phyloP scores from a whole-genome alignment of 2,888 invertebrate genomes.

The Metalampra italica region DNA sequence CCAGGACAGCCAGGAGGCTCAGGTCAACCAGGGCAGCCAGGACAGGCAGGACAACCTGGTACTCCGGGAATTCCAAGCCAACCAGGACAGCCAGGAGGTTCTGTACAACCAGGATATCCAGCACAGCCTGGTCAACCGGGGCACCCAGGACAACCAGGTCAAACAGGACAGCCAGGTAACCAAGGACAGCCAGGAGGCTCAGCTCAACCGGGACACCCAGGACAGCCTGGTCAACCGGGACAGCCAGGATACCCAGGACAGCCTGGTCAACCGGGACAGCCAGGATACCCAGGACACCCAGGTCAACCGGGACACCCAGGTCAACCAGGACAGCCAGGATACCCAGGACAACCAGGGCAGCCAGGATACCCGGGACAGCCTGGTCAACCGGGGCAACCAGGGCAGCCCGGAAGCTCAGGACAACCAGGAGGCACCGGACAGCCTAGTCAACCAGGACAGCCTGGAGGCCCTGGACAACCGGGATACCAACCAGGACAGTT shows the following conservation, averaged over 20 bases:
- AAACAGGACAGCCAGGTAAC: constrained; percentile 37
- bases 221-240: constrained; percentile 38
- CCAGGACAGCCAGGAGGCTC: constrained; percentile 18
- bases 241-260: constrained; percentile 20
- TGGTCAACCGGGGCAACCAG: constrained; percentile 13
- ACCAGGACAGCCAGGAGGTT: constrained; percentile 17
- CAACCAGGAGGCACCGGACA: constrained; percentile 14
- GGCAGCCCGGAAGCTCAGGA: constrained; percentile 12
- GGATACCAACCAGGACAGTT: constrained; percentile 24
- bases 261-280: constrained; percentile 26
- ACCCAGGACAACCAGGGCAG: constrained; percentile 19
- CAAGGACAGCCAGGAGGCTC: constrained; percentile 34
- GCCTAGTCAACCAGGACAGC: constrained; percentile 29
- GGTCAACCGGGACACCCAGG: constrained; percentile 19
- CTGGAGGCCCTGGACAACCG: constrained; percentile 31
- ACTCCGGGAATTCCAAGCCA: constrained; percentile 19
- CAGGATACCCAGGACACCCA: constrained; percentile 26
- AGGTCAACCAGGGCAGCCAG: constrained; percentile 21
- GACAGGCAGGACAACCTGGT: constrained; percentile 19
- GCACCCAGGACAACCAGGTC: constrained; percentile 30
- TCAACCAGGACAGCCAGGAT: constrained; percentile 17
- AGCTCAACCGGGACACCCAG: constrained; percentile 36
- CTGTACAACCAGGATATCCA: constrained; percentile 23
- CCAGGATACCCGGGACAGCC: constrained; percentile 18
- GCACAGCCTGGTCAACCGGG: constrained; percentile 37